Percentiles rank a stretch among this genome's conserved stretches.
phyloP scores from a whole-genome alignment of 2,797 vertebrate species.

The Vespertilio murinus region DNA sequence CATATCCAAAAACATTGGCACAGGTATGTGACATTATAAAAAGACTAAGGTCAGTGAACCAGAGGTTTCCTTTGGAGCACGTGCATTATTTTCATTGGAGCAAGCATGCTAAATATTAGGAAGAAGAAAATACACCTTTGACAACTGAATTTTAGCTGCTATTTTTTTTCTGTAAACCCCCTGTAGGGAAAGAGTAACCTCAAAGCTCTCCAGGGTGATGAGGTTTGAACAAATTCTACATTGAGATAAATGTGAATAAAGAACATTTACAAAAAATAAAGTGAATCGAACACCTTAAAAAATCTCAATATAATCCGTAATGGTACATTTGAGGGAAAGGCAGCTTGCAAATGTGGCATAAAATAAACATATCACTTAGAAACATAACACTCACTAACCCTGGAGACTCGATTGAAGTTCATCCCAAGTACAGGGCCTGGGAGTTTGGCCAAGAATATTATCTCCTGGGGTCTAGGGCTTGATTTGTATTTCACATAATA shows the following conservation, averaged over 20 bases:
- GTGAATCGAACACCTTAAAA: constrained; percentile 48
- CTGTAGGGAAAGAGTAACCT: constrained; percentile 20
- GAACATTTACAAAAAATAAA: constrained; percentile 57
- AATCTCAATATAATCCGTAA: constrained; percentile 55
- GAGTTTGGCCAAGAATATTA: constrained; percentile 77
- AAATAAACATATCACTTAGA: constrained; percentile 76
- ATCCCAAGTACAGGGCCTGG: constrained; percentile 76
- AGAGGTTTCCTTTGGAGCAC: constrained; percentile 30
- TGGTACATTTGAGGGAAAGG: constrained; percentile 62
- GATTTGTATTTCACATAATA: constrained; percentile 75
- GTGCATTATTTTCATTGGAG: constrained; percentile 46
- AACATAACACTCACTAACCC: constrained; percentile 67
- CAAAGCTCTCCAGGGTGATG: constrained; percentile 43
- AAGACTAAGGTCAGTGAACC: constrained; percentile 30
- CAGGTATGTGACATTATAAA: constrained; percentile 34
- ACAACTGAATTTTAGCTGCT: constrained; percentile 46
- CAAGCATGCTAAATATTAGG: constrained; percentile 42
- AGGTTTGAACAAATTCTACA: constrained; percentile 52
- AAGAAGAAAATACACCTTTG: constrained; percentile 54
- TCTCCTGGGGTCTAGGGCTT: constrained; percentile 69
- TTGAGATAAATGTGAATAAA: constrained; percentile 67
- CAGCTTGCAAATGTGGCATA: constrained; percentile 70
- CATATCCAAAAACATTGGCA: constrained; percentile 2
- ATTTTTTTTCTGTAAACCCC: neutral
- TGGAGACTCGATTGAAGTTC: constrained; percentile 64